A percentile compares a stretch with the other conserved stretches of the same genome.
Conservation (phyloP, 2,888 invertebrate genomes). For the Apamea anceps region DNA sequence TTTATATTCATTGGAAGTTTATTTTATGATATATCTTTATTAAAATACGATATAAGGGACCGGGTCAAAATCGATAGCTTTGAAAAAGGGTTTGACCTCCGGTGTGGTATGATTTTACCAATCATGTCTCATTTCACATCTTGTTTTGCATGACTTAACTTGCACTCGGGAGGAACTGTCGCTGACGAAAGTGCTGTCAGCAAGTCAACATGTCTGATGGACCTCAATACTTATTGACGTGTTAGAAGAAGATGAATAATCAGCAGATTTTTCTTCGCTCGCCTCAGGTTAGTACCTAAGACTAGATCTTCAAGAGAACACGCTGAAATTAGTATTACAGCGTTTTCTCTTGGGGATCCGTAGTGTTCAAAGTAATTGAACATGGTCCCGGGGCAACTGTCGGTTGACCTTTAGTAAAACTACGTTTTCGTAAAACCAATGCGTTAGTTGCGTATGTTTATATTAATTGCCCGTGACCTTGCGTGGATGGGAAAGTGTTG, state of each 20-base stretch:
- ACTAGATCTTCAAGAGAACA: neutral
- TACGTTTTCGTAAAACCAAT: slow-evolving; percentile 4
- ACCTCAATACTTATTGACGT: too few species aligned
- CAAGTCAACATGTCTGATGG: too few species aligned
- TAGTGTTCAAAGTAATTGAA: slow-evolving; percentile 34
- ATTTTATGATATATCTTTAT: neutral
- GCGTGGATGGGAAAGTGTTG: too few species aligned
- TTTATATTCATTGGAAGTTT: slow-evolving; percentile 6
- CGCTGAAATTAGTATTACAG: neutral
- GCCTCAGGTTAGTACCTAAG: neutral
- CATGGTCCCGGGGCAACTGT: neutral
- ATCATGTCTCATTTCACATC: neutral
- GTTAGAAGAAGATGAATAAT: neutral
- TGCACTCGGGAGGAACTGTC: neutral
- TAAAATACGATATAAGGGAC: neutral
- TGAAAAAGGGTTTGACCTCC: neutral
- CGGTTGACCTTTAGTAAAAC: neutral
- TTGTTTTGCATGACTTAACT: neutral
- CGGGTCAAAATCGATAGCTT: neutral
- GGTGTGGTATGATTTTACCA: neutral
- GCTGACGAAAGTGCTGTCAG: neutral
- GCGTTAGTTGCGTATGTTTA: neutral
- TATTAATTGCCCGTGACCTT: neutral
- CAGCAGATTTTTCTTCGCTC: neutral
- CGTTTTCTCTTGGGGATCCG: slow-evolving; percentile 7